Percentiles rank a stretch among this genome's conserved stretches.
phyloP scores from a whole-genome alignment of 2,888 invertebrate genomes.

The Sycophila texana region DNA sequence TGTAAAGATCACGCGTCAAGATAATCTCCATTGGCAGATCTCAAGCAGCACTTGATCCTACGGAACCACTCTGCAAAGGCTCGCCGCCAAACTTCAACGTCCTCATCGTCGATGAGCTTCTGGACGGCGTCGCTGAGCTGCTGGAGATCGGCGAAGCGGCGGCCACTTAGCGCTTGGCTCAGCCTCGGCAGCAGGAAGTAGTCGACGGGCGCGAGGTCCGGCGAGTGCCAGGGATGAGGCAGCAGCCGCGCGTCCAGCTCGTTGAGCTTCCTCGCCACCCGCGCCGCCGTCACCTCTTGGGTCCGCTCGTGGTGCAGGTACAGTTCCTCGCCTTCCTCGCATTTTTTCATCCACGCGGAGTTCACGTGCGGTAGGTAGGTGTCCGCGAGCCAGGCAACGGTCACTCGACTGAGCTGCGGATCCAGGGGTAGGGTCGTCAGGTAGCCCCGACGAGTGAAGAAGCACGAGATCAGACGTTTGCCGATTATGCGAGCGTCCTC shows the following conservation, averaged over 20 bases:
- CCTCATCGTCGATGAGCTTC: neutral
- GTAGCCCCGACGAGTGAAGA: neutral
- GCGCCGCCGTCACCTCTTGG: neutral
- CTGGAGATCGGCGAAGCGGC: neutral
- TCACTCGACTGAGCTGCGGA: neutral
- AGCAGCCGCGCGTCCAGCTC: neutral
- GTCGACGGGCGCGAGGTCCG: constrained; percentile 14
- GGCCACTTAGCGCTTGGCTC: neutral
- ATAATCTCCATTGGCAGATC: neutral
- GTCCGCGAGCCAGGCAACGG: neutral
- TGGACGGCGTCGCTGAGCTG: neutral
- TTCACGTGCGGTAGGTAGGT: neutral
- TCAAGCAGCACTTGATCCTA: constrained; percentile 1
- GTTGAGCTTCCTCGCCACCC: neutral
- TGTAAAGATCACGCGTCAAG: neutral
- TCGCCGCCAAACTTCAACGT: neutral
- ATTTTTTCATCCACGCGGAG: neutral
- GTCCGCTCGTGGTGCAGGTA: constrained; percentile 13
- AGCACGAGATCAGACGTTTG: neutral
- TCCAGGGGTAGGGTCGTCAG: neutral
- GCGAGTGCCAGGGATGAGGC: constrained; percentile 18
- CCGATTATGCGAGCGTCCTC: neutral
- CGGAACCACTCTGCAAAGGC: neutral
- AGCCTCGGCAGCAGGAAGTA: constrained; percentile 5
- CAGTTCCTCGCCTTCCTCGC: neutral